Evolutionary conservation across 1,140 invertebrate genomes (phyloP).

Genomic region (Aphidius ervi): DNA sequence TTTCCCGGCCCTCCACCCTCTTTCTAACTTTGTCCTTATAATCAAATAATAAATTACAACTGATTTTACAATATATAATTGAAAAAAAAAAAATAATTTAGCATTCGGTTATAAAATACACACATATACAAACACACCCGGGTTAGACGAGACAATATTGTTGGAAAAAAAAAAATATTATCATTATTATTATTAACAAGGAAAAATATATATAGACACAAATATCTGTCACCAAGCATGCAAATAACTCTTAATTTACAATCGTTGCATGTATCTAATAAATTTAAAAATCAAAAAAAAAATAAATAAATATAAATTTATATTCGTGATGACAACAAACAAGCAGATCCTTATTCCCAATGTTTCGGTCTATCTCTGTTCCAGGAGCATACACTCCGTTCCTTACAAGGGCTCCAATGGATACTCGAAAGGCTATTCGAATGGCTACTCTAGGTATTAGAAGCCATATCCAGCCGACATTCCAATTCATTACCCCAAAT

Average conservation of each 20-base stretch:
- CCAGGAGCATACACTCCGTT: constrained; percentile 55
- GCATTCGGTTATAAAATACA: constrained; percentile 12
- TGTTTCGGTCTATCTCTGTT: constrained; percentile 52
- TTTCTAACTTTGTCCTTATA: not conserved
- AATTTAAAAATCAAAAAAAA: constrained; percentile 6
- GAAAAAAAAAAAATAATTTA: not conserved
- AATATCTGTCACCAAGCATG: constrained; percentile 15
- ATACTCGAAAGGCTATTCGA: constrained; percentile 55
- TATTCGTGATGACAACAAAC: constrained; percentile 11
- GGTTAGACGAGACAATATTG: constrained; percentile 9
- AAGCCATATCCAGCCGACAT: constrained; percentile 37
- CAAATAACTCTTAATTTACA: not conserved
- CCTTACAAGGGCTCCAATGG: constrained; percentile 55
- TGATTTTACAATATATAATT: not conserved
- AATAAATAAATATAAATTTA: not conserved
- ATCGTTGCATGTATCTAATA: not conserved
- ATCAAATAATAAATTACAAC: not conserved
- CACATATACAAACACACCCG: constrained; percentile 31
- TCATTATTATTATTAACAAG: constrained; percentile 6
- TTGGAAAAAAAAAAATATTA: not conserved
- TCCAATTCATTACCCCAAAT: constrained; percentile 22
- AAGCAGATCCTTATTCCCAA: constrained; percentile 42
- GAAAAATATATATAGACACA: not conserved
- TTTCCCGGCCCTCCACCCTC: constrained; percentile 10
- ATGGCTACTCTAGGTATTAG: constrained; percentile 55